Conservation (phyloP, 2,888 invertebrate species). For the Tachystola acroxantha region DNA sequence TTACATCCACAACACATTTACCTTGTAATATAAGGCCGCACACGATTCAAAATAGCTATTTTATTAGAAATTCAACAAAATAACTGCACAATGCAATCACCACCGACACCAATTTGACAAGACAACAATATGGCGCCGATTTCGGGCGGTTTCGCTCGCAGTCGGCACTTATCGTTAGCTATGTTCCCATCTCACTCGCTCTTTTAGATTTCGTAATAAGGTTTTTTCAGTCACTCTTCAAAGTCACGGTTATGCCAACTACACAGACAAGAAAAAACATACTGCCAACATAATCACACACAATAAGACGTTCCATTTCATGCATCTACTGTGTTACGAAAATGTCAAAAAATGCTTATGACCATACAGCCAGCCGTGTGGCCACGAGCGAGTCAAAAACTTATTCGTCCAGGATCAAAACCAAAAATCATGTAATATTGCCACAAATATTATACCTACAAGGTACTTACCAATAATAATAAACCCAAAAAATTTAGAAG, state of each 20-base stretch:
- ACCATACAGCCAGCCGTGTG: too few relatives aligned
- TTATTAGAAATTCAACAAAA: constrained; percentile 23
- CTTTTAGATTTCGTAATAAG: constrained; percentile 9
- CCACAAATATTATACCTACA: too few relatives aligned
- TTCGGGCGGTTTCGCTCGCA: constrained; percentile 33
- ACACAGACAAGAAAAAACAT: constrained; percentile 9
- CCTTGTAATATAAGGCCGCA: constrained; percentile 43
- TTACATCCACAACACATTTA: constrained; percentile 22
- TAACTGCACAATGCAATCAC: constrained; percentile 36
- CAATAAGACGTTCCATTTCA: constrained; percentile 20
- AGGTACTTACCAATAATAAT: too few relatives aligned
- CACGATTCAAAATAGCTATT: constrained; percentile 23
- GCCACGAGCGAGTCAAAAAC: too few relatives aligned
- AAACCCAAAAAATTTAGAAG: too few relatives aligned
- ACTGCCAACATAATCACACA: not conserved
- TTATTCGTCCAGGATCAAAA: too few relatives aligned
- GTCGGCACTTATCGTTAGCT: constrained; percentile 28
- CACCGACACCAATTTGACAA: constrained; percentile 62
- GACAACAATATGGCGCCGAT: constrained; percentile 61
- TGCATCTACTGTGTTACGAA: too few relatives aligned
- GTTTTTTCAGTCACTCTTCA: constrained; percentile 23
- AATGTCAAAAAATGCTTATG: too few relatives aligned
- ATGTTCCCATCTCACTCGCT: constrained; percentile 21
- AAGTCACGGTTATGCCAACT: constrained; percentile 24
- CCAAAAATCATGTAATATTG: too few relatives aligned